These are phyloP conservation scores for Drosophila grimshawi DNA, from an alignment of 1,140 invertebrate species.

Conservation along the genomic window DNA sequence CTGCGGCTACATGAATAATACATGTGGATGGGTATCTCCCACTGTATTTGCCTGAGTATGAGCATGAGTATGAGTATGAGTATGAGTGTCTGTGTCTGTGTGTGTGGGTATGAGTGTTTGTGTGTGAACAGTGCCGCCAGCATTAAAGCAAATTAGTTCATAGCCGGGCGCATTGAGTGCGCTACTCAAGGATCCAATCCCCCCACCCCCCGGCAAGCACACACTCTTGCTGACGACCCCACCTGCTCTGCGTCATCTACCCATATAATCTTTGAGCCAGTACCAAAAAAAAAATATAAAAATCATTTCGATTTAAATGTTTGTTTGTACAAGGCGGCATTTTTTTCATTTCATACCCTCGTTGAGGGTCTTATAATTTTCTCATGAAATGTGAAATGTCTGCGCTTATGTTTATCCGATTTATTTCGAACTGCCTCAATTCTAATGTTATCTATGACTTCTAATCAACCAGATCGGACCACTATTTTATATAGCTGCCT, in stretches of 20 bases:
- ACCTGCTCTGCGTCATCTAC: no score
- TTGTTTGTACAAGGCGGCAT: slow-evolving; percentile 54
- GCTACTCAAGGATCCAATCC: slow-evolving; percentile 56
- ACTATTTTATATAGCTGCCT: no score
- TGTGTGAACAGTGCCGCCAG: slow-evolving; percentile 52
- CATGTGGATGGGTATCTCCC: slow-evolving; percentile 37
- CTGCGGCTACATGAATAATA: slow-evolving; percentile 78
- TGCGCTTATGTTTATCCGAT: no score
- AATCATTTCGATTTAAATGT: slow-evolving; percentile 76
- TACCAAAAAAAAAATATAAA: slow-evolving; percentile 6
- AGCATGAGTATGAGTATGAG: slow-evolving; percentile 11
- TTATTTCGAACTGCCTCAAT: no score
- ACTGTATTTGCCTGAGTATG: not conserved
- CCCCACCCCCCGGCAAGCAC: not conserved
- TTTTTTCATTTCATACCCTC: slow-evolving; percentile 2
- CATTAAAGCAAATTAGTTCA: slow-evolving; percentile 77
- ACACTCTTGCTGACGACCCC: not conserved
- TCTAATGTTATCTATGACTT: no score
- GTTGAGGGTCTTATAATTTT: no score
- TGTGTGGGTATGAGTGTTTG: slow-evolving; percentile 27
- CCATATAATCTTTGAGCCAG: no score
- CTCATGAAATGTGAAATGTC: no score
- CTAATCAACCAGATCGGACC: no score
- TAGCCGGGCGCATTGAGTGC: slow-evolving; percentile 58
- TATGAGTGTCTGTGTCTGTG: slow-evolving; percentile 31